Base-by-base conservation (phyloP, 2,888 invertebrate species). In the Tigriopus californicus region DNA sequence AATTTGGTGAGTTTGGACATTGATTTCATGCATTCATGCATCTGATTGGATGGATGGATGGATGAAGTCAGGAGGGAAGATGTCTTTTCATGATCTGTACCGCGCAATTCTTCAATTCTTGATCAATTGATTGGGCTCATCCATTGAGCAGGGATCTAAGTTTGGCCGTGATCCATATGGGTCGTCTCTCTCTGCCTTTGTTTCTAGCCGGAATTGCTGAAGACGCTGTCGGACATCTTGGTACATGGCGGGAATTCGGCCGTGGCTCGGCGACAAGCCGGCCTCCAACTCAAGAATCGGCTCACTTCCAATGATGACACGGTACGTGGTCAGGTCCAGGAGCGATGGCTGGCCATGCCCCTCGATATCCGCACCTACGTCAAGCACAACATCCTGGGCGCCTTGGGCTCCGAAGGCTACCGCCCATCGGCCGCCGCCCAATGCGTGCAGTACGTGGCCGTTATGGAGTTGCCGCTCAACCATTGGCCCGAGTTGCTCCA, bases 381-480 rank as follows among this genome's bases (percentile, higher is more conserved):
- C 24, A 56, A 22, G 49, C n/a, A 20, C 8, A 69, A 92, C 92
- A 89, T 94, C 67, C 75, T 98, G 67, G 80, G 80, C 66, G 85
- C 97, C 12, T 78, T 99, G 66, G 97, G 98, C 62, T 97, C 98
- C 62, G 98, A 99, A 76, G 85, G 82, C 62, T 84, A 82, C 64
- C 77, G 97, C 63, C 98, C 97, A 1, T 94, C 94, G 67, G 90
- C 92, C 57, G 97, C 97, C 8, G 97, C 98, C 1, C 98, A 98
- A 72, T 99, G 98, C 75, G 94, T 99, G 51, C 97, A 98, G 1
- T 92, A 92, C 71, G 90, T 99, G 62, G 98, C 95, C 0, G 91
- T 95, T 55, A 85, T 92, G 41, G 98, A 99, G 73, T 75, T 99
- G 62, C 89, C 95, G 1, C 82, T 84, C 55, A 81, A 83, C 60